Evolutionary conservation across 1,140 invertebrate species (phyloP), one percentile per base, ranked within the genome.

Genomic region (Streblospio benedicti): DNA sequence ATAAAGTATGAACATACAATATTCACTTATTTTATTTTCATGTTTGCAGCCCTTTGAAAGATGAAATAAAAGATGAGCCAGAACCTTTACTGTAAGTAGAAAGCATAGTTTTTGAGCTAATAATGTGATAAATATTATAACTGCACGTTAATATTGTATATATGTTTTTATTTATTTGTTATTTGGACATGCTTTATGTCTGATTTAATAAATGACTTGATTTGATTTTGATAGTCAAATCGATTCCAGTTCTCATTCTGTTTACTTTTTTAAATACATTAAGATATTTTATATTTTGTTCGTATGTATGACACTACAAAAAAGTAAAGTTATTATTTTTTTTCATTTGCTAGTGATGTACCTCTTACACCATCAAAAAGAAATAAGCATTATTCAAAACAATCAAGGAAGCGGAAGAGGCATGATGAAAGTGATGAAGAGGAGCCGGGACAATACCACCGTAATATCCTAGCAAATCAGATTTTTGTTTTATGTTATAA

Each of bases 381-480:
- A 43, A 50, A 65, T 47, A 14, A 6, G 5, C 30, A 35, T 56
- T 25, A n/a, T 20, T 16, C n/a, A 25, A 67, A 60, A 44, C 43
- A 59, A 27, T 47, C 60, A 44, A 59, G 64, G 30, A 66, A 69
- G 60, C 57, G 69, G 56, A 66, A 67, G 52, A 56, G 68, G 49
- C 68, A 67, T 56, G 68, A 70, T 56, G 68, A 70, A 53, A n/a
- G 32, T 5, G 33, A 41, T 9, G 54, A 41, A 6, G 41, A 30
- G 18, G 66, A 67, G n/a, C 16, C 31, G 6, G 57, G 50, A 14
- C 49, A 66, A 57, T 57, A 64, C 52, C 67, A 68, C 28, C 65
- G 67, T 68, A 57, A 55, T 61, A 65, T 55, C 20, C 1, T 14
- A 18, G 27, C 12, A 16, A n/a, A 16, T 2, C n/a, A 32, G 31